phyloP scores from a whole-genome alignment of 2,797 vertebrate species.

The Enteromius thamalakanensis region DNA sequence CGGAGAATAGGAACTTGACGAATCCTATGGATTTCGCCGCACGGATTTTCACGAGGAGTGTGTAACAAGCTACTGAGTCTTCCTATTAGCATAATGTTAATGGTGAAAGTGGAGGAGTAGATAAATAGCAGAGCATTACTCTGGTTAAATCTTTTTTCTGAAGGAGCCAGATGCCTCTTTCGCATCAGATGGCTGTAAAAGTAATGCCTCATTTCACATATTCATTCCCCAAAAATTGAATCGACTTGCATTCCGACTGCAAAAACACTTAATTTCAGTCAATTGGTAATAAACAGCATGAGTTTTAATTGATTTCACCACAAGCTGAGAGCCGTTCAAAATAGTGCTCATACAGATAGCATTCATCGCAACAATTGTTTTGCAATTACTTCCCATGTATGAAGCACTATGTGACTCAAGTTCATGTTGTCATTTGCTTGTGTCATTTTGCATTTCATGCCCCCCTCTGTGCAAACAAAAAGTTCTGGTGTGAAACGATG shows the following conservation, averaged over 20 bases:
- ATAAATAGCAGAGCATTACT: slow-evolving; percentile 46
- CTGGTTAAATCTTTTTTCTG: slow-evolving; percentile 42
- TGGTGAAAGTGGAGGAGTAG: slow-evolving; percentile 33
- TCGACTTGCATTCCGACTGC: slow-evolving; percentile 60
- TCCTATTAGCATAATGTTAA: slow-evolving; percentile 59
- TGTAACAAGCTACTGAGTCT: slow-evolving; percentile 55
- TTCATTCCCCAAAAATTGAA: slow-evolving; percentile 65
- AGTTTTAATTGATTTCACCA: slow-evolving; percentile 66
- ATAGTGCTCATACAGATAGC: slow-evolving; percentile 45
- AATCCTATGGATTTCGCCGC: slow-evolving; percentile 71
- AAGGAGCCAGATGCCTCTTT: slow-evolving; percentile 57
- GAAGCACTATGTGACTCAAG: slow-evolving; percentile 5
- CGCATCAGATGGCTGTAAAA: slow-evolving; percentile 57
- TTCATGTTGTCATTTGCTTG: slow-evolving; percentile 37
- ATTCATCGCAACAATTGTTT: slow-evolving; percentile 43
- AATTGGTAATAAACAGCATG: slow-evolving; percentile 63
- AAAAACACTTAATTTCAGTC: slow-evolving; percentile 63
- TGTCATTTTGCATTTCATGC: slow-evolving; percentile 8
- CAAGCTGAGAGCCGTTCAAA: slow-evolving; percentile 66
- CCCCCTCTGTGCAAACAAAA: slow-evolving; percentile 24
- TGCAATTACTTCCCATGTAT: slow-evolving; percentile 46
- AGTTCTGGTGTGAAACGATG: slow-evolving; percentile 14
- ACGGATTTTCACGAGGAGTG: slow-evolving; percentile 65
- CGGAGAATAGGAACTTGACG: slow-evolving; percentile 66
- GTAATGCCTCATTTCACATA: slow-evolving; percentile 62